Evolutionary conservation across 1,140 invertebrate genomes (phyloP).

Genomic region (Oscheius sp.): DNA sequence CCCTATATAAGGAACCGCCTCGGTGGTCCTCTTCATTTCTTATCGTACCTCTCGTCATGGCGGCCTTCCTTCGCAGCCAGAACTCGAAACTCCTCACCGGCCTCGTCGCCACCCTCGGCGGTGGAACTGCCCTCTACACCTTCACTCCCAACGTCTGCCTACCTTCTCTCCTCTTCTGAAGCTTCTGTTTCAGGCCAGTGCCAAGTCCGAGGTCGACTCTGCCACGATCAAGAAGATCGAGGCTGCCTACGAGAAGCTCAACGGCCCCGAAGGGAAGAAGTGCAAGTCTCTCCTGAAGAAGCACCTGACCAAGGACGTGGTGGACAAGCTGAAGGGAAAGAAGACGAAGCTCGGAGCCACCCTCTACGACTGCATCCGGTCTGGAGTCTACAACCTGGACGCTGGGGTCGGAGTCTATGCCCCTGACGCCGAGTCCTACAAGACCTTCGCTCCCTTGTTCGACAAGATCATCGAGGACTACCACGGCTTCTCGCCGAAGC

Average conservation of each 20-base stretch:
- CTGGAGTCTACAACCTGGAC: conserved; percentile 70
- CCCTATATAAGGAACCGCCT: no score
- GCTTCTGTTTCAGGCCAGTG: no score
- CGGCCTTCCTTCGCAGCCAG: neutral
- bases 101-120: conserved; percentile 5
- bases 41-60: neutral
- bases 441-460: conserved; percentile 81
- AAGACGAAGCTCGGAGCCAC: conserved; percentile 58
- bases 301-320: conserved; percentile 68
- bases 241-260: conserved; percentile 69
- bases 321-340: conserved; percentile 43
- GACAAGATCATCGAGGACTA: conserved; percentile 75
- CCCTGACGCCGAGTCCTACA: conserved; percentile 87
- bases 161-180: no score
- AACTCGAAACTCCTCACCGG: neutral
- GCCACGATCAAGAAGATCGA: conserved; percentile 73
- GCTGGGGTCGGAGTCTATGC: conserved; percentile 89
- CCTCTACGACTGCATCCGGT: conserved; percentile 47
- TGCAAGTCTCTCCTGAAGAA: conserved; percentile 93
- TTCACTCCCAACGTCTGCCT: conserved; percentile 18
- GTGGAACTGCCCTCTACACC: conserved; percentile 7
- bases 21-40: no score
- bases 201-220: conserved; percentile 41
- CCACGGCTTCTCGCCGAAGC: conserved; percentile 37
- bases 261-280: conserved; percentile 30